Evolutionary conservation across 2,113 vertebrate genomes (phyloP).

Genomic region (Pollimyrus isidori): DNA sequence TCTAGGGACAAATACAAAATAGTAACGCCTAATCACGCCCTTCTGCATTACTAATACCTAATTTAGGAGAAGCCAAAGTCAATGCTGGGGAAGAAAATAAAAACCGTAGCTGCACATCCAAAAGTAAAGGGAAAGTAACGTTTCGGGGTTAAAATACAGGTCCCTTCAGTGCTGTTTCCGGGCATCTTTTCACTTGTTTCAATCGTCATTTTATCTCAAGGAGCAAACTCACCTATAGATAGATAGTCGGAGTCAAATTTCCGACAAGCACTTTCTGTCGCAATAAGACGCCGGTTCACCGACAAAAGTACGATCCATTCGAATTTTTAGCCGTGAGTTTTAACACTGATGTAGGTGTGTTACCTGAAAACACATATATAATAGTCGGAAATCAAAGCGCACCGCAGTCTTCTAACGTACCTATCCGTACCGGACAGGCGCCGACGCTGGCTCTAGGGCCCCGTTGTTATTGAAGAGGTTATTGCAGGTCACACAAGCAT

Average conservation of each 20-base stretch:
- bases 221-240: background rate
- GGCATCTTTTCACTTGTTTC: background rate
- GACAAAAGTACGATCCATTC: background rate
- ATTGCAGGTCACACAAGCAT: background rate
- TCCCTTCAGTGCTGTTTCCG: background rate
- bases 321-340: background rate
- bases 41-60: background rate
- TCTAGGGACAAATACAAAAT: background rate
- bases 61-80: background rate
- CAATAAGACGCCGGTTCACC: background rate
- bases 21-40: background rate
- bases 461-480: conserved; percentile 1
- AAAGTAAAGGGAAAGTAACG: background rate
- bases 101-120: background rate
- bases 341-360: background rate
- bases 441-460: background rate
- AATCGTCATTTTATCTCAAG: background rate
- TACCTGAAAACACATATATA: background rate
- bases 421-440: background rate
- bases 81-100: background rate
- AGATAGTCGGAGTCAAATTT: conserved; percentile 8
- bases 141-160: background rate
- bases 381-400: background rate
- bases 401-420: background rate
- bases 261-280: background rate